These are phyloP conservation scores for Sturnus vulgaris DNA, from an alignment of 2,113 vertebrate species.

Conservation along the genomic window DNA sequence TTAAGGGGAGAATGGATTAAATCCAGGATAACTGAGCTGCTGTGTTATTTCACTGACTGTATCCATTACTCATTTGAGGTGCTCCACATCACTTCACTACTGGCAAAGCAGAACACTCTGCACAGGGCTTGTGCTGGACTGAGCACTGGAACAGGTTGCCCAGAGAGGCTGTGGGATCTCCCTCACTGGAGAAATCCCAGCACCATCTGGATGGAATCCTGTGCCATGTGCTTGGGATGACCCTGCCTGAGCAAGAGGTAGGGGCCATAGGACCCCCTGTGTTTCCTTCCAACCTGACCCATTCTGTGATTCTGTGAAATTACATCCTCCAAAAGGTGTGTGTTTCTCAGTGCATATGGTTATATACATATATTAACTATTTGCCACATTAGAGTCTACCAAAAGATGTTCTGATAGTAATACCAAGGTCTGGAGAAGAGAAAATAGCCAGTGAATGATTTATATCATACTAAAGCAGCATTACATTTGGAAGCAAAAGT, in stretches of 20 bases:
- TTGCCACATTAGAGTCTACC: neutral
- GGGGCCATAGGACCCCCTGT: neutral
- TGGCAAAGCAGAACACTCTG: neutral
- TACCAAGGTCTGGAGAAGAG: neutral
- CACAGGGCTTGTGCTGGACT: neutral
- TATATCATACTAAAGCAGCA: neutral
- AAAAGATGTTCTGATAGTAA: neutral
- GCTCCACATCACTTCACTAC: neutral
- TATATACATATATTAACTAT: neutral
- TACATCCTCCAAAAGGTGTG: neutral
- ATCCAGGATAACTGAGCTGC: neutral
- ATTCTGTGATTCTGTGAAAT: neutral
- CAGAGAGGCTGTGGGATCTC: neutral
- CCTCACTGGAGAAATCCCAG: neutral
- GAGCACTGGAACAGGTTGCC: neutral
- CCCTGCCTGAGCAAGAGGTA: neutral
- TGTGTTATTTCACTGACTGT: neutral
- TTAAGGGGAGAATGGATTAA: neutral
- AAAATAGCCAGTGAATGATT: neutral
- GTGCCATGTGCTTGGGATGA: neutral
- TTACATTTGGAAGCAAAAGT: neutral
- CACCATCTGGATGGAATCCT: neutral
- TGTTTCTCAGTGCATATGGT: neutral
- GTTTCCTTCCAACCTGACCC: neutral
- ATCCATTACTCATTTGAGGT: neutral